Evolutionary conservation across 2,888 invertebrate genomes (phyloP).

Genomic region (Drosophila stalkeri): DNA sequence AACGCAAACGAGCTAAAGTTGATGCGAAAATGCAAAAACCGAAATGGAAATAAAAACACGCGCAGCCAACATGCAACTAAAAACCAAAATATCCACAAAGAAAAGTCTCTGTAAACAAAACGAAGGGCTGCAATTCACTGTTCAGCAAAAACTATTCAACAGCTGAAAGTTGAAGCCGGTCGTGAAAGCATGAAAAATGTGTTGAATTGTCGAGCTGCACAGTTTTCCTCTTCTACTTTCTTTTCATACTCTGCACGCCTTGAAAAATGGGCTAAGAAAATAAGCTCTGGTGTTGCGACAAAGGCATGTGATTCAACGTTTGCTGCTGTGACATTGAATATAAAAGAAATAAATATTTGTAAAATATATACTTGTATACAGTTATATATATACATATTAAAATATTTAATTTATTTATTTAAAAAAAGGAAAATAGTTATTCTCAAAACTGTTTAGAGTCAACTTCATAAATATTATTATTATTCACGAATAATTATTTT

Average conservation of each 20-base stretch:
- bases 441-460: too few species aligned
- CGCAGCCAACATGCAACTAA: slow-evolving; percentile 51
- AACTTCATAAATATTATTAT: too few species aligned
- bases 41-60: slow-evolving; percentile 12
- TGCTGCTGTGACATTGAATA: neutral
- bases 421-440: too few species aligned
- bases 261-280: neutral
- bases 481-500: too few species aligned
- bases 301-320: neutral
- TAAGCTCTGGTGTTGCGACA: neutral
- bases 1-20: slow-evolving; percentile 24
- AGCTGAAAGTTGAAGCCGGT: slow-evolving; percentile 39
- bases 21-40: slow-evolving; percentile 6
- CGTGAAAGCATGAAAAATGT: slow-evolving; percentile 40
- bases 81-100: slow-evolving; percentile 47
- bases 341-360: neutral
- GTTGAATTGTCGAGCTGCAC: slow-evolving; percentile 46
- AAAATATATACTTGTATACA: too few species aligned
- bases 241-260: neutral
- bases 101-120: slow-evolving; percentile 55
- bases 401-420: too few species aligned
- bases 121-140: slow-evolving; percentile 17
- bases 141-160: slow-evolving; percentile 31
- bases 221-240: neutral
- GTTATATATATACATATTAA: too few species aligned